phyloP scores from a whole-genome alignment of 1,140 invertebrate species.

The Zaprionus inermis region DNA sequence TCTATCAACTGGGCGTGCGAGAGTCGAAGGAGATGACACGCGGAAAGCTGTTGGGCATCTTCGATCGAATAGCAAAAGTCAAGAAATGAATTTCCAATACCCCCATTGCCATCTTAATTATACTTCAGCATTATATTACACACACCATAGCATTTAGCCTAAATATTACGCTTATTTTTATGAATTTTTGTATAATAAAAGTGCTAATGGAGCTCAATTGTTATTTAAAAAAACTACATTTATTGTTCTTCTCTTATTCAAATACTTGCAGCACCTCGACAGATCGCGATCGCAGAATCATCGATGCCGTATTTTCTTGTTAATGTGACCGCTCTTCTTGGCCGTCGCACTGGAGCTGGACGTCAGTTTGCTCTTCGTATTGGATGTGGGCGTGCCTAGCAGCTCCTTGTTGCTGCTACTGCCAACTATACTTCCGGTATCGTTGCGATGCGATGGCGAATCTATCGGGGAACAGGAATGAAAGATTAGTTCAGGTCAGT shows the following conservation, averaged over 20 bases:
- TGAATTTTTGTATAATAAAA: conserved; percentile 33
- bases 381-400: conserved; percentile 66
- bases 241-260: conserved; percentile 16
- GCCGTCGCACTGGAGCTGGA: conserved; percentile 74
- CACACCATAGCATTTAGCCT: conserved; percentile 14
- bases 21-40: conserved; percentile 98
- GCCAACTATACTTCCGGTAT: conserved; percentile 26
- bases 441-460: conserved; percentile 68
- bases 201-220: conserved; percentile 3
- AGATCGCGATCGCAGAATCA: conserved; percentile 26
- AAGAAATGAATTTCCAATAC: conserved; percentile 13
- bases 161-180: conserved; percentile 25
- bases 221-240: conserved; percentile 10
- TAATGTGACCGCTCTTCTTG: conserved; percentile 73
- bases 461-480: conserved; percentile 19
- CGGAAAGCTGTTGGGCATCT: conserved; percentile 97
- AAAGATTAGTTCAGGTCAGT: not conserved
- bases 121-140: conserved; percentile 8
- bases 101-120: conserved; percentile 30
- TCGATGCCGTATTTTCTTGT: conserved; percentile 82
- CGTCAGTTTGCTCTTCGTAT: conserved; percentile 75
- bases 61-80: conserved; percentile 80
- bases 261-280: not conserved
- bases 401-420: conserved; percentile 52
- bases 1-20: conserved; percentile 96